phyloP scores from a whole-genome alignment of 2,888 invertebrate genomes.

The Eugnorisma glareosa region DNA sequence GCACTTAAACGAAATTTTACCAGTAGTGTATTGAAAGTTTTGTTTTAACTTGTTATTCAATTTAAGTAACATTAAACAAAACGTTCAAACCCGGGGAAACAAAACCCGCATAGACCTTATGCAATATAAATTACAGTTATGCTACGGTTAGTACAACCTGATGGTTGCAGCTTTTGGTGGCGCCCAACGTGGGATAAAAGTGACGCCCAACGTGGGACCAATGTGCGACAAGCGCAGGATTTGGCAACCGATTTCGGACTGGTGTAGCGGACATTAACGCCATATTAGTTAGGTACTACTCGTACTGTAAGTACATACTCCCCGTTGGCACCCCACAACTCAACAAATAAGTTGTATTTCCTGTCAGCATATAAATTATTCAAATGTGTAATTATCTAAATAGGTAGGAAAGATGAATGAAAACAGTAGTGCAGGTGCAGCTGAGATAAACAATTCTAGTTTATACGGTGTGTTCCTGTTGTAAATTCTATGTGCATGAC shows the following conservation, averaged over 20 bases:
- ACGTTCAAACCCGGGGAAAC: not conserved
- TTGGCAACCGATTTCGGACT: not conserved
- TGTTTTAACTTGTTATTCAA: constrained; percentile 14
- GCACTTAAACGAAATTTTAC: not conserved
- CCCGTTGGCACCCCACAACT: not conserved
- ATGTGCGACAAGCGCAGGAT: not conserved
- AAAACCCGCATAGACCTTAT: not conserved
- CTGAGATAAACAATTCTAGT: constrained; percentile 16
- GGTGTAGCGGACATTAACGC: not conserved
- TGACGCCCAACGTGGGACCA: not conserved
- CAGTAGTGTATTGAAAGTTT: not conserved
- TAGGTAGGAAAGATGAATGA: not conserved
- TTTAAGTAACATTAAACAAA: constrained; percentile 1
- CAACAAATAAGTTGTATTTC: not conserved
- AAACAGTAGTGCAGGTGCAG: constrained; percentile 3
- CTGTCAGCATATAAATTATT: not conserved
- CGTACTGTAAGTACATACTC: not conserved
- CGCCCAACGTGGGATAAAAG: not conserved
- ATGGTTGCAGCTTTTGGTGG: not conserved
- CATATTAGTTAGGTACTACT: not conserved
- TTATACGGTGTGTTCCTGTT: not conserved
- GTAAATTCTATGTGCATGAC: not conserved
- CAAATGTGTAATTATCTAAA: not conserved
- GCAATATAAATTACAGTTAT: not conserved
- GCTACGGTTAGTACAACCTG: not conserved